Evolutionary conservation across 2,888 invertebrate species (phyloP), one percentile per base, ranked within the genome.

Genomic region (Agrochola lychnidis): DNA sequence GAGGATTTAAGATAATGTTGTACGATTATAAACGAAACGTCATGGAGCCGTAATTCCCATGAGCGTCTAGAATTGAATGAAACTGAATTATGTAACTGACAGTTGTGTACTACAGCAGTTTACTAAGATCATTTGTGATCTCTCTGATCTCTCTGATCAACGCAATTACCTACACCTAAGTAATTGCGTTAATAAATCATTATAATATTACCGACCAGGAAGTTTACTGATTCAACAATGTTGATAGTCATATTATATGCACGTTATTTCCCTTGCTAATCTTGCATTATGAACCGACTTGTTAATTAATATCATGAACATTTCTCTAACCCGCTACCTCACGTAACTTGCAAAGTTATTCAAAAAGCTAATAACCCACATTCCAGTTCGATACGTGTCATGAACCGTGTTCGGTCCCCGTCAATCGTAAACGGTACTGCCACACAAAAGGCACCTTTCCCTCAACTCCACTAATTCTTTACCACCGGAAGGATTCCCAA

Each of bases 401-500:
- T 36, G 40, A 30, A 40, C 64, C 73, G 56, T 53, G 48, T 36
- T 36, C 42, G 56, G 69, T 40, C 25, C 45, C 36, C 79, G 69
- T 57, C 67, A 63, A 7, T 59, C 51, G 68, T 53, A 61, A 63
- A 19, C 42, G 80, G 51, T 14, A 45, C 36, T 48, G n/a, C 45
- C 56, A 19, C 61, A 81, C 82, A 82, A 82, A 63, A 19, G 59
- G 59, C 56, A 59, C 77, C 64, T 48, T 81, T 67, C 48, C 76
- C 45, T 61, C 45, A 36, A 62, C 70, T 64, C 70, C 25, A 57
- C 86, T 85, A 84, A 84, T 85, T 84, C 86, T 71, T 73, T 56
- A 73, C 69, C 70, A 70, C 57, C 73, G 85, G 82, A 83, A 76
- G 64, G 86, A 79, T 76, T 62, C 73, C 53, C 61, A 88, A 81